A percentile compares a stretch with the other conserved stretches of the same genome.
These are phyloP conservation scores for Pseudomugil tenellus DNA, from an alignment of 2,797 vertebrate genomes.

Conservation along the genomic window DNA sequence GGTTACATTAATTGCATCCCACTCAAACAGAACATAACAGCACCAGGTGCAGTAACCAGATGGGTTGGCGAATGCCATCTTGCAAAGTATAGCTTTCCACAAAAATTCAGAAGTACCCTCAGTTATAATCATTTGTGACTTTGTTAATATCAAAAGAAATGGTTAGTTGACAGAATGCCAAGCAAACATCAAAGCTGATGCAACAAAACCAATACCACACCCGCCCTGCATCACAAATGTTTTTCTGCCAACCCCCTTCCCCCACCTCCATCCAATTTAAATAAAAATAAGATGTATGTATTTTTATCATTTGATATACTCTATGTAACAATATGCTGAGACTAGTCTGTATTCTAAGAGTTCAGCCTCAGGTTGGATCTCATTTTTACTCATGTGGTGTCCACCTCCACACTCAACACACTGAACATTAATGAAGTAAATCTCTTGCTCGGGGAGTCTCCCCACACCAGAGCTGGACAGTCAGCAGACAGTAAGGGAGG, in stretches of 20 bases:
- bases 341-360: constrained; percentile 28
- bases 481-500: constrained; percentile 32
- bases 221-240: background rate
- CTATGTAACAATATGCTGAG: constrained; percentile 22
- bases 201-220: constrained; percentile 26
- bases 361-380: constrained; percentile 50
- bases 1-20: constrained; percentile 78
- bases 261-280: too few species aligned
- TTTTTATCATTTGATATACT: constrained; percentile 2
- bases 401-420: background rate
- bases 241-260: background rate
- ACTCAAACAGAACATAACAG: constrained; percentile 55
- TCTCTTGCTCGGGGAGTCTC: constrained; percentile 45
- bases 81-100: constrained; percentile 30
- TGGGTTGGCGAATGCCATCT: constrained; percentile 41
- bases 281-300: background rate
- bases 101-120: constrained; percentile 20
- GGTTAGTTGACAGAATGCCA: constrained; percentile 25
- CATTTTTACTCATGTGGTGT: constrained; percentile 48
- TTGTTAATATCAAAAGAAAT: constrained; percentile 37
- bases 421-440: constrained; percentile 51
- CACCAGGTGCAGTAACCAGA: constrained; percentile 64
- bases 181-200: constrained; percentile 16
- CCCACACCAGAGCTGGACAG: constrained; percentile 21
- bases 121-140: constrained; percentile 38